phyloP scores from a whole-genome alignment of 2,113 vertebrate species.

The Natator depressus region DNA sequence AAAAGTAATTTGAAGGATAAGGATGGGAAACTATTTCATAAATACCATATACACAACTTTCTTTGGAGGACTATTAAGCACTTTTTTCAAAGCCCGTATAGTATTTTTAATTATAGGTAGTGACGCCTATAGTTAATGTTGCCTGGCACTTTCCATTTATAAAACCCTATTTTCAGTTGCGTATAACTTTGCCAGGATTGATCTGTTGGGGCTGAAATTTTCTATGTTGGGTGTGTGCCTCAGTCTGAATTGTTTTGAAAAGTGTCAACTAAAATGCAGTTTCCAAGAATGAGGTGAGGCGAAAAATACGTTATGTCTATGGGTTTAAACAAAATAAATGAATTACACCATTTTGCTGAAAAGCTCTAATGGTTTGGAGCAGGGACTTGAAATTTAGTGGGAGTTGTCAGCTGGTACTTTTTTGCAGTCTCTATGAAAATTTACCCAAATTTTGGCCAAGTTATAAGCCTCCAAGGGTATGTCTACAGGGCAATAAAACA shows the following conservation, averaged over 20 bases:
- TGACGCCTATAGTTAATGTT: background rate
- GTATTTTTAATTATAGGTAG: background rate
- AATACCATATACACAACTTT: constrained; percentile 31
- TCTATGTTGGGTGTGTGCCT: background rate
- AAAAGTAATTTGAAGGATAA: too few species aligned
- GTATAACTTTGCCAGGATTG: background rate
- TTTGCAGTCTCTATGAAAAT: background rate
- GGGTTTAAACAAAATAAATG: background rate
- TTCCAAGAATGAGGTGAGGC: background rate
- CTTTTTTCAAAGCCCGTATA: background rate
- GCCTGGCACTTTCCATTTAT: background rate
- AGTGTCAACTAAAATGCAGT: background rate
- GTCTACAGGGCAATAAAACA: too few species aligned
- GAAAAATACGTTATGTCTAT: background rate
- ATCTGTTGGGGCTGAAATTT: constrained; percentile 19
- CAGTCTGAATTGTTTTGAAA: background rate
- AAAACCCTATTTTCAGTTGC: background rate
- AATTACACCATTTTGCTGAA: background rate
- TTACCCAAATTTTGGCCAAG: background rate
- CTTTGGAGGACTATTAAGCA: constrained; percentile 26
- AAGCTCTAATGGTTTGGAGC: rapidly evolving
- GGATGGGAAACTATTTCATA: background rate
- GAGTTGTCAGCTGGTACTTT: background rate
- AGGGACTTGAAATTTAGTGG: rapidly evolving
- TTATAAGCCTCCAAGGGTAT: background rate